These are phyloP conservation scores for Hermaeophaga mercurialis DNA, from an alignment of 2,888 invertebrate species.

Conservation along the genomic window DNA sequence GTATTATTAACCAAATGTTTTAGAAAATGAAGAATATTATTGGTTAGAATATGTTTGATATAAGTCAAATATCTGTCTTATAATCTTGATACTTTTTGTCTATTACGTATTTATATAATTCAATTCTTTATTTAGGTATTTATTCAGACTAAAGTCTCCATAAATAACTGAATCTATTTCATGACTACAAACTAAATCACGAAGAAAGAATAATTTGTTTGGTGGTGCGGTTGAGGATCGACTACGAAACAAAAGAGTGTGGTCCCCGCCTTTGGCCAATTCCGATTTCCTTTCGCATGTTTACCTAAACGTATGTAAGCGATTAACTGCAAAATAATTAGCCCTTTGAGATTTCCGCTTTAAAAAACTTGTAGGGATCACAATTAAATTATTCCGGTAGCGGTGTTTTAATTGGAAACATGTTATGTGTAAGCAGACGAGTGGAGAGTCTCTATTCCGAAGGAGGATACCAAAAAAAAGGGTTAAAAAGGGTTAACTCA, in stretches of 20 bases:
- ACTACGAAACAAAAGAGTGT: constrained; percentile 1
- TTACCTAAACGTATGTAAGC: constrained; percentile 31
- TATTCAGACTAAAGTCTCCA: no score
- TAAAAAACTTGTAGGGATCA: constrained; percentile 42
- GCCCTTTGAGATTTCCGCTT: constrained; percentile 39
- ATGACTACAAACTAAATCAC: not conserved
- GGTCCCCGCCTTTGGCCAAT: constrained; percentile 18
- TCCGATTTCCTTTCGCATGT: constrained; percentile 31
- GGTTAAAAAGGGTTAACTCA: constrained; percentile 11
- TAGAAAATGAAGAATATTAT: no score
- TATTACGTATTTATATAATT: no score
- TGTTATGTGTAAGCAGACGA: constrained; percentile 38
- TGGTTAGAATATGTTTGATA: no score
- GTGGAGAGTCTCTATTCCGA: constrained; percentile 15
- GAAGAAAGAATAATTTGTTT: not conserved
- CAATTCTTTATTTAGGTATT: no score
- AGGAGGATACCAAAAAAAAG: constrained; percentile 20
- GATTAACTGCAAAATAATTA: constrained; percentile 42
- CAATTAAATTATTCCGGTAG: constrained; percentile 44
- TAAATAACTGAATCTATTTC: not conserved
- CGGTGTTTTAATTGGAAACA: constrained; percentile 46
- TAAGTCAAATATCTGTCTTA: no score
- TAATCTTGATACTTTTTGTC: no score
- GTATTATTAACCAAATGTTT: no score
- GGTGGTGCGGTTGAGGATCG: not conserved